A percentile compares a stretch with the other conserved stretches of the same genome.
These are phyloP conservation scores for Macroteleia sp. DNA, from an alignment of 2,888 invertebrate genomes.

Conservation along the genomic window DNA sequence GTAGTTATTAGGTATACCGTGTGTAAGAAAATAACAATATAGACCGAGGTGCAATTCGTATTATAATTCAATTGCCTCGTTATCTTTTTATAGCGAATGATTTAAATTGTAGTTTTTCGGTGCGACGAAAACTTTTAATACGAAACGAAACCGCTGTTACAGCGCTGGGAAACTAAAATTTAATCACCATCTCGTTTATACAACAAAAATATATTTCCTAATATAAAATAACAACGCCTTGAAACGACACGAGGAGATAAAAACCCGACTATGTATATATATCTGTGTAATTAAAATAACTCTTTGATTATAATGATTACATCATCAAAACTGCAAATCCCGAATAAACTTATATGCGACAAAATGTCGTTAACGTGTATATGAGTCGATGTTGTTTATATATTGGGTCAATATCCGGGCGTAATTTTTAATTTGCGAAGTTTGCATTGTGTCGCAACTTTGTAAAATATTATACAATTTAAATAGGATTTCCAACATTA, in stretches of 20 bases:
- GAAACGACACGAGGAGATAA: conserved; percentile 12
- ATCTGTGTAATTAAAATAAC: conserved; percentile 28
- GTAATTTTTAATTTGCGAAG: conserved; percentile 29
- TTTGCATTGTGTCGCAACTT: conserved; percentile 10
- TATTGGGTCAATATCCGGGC: background rate
- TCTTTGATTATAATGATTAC: conserved; percentile 20
- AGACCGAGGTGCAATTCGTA: no score
- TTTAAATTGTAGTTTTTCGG: no score
- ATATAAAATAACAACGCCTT: conserved; percentile 1
- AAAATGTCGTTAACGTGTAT: conserved; percentile 29
- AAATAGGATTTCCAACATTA: no score
- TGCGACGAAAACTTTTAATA: conserved; percentile 24
- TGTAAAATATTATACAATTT: conserved; percentile 29
- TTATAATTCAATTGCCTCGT: no score
- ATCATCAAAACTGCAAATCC: background rate
- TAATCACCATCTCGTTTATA: conserved; percentile 20
- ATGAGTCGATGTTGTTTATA: conserved; percentile 16
- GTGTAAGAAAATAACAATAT: no score
- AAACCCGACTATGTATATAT: background rate
- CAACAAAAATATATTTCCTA: conserved; percentile 25
- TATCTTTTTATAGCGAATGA: no score
- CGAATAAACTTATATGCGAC: conserved; percentile 21
- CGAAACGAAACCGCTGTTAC: background rate
- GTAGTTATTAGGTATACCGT: no score
- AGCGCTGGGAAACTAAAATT: conserved; percentile 9